Percentiles rank a stretch among this genome's conserved stretches.
Evolutionary conservation across 2,888 invertebrate genomes (phyloP).

Genomic region (Apamea monoglypha): DNA sequence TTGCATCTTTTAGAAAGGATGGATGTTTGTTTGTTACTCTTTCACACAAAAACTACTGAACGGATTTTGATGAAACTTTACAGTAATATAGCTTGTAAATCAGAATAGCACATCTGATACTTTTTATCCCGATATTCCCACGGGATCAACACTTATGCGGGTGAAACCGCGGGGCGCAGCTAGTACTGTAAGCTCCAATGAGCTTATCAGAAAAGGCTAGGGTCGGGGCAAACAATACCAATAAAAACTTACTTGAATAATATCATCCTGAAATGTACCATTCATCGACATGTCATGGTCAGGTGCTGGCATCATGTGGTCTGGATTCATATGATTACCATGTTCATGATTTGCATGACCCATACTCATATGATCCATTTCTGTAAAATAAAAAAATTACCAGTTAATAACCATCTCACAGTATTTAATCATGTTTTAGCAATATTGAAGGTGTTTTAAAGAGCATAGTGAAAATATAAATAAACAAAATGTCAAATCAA

Average conservation of each 20-base stretch:
- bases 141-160: too few relatives aligned
- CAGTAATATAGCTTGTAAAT: too few relatives aligned
- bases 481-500: background rate
- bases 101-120: too few relatives aligned
- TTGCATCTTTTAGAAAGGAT: too few relatives aligned
- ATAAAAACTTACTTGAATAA: constrained; percentile 55
- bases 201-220: background rate
- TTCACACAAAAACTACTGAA: too few relatives aligned
- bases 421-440: background rate
- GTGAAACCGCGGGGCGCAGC: too few relatives aligned
- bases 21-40: too few relatives aligned
- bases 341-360: constrained; percentile 73
- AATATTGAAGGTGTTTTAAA: background rate
- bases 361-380: constrained; percentile 71
- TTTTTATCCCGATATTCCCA: too few relatives aligned
- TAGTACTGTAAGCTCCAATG: background rate
- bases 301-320: constrained; percentile 64
- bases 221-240: background rate
- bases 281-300: constrained; percentile 71
- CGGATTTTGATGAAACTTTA: too few relatives aligned
- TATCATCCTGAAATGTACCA: constrained; percentile 62
- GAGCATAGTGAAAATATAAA: background rate
- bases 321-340: constrained; percentile 65
- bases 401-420: background rate
- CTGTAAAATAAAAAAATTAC: constrained; percentile 45